phyloP scores from a whole-genome alignment of 1,140 invertebrate genomes.

The Drosophila aff. region DNA sequence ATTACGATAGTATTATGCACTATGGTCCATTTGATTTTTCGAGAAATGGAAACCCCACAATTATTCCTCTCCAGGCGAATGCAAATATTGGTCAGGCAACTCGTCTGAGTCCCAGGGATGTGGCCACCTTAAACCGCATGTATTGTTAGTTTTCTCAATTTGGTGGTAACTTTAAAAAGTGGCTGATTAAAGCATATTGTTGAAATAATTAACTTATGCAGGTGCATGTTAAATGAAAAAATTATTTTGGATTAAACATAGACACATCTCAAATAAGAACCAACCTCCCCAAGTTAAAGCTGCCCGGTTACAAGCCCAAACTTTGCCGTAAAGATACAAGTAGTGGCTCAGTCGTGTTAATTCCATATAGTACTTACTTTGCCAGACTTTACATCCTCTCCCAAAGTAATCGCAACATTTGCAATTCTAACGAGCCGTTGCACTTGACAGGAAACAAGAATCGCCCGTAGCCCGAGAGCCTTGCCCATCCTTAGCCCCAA shows the following conservation, averaged over 20 bases:
- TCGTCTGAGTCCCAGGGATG: conserved; percentile 86
- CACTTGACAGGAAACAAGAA: conserved; percentile 69
- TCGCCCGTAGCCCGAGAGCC: conserved; percentile 1
- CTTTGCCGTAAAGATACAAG: neutral
- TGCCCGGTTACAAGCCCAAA: neutral
- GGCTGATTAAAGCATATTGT: too few relatives aligned
- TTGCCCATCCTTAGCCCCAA: neutral
- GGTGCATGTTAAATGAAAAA: neutral
- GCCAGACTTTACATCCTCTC: conserved; percentile 20
- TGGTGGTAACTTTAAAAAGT: neutral
- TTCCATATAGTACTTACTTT: conserved; percentile 20
- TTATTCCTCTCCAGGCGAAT: conserved; percentile 85
- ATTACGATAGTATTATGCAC: conserved; percentile 89
- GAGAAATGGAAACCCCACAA: conserved; percentile 89
- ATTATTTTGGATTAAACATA: neutral
- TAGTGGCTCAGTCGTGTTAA: conserved; percentile 18
- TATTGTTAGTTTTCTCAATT: conserved; percentile 62
- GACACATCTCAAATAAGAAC: neutral
- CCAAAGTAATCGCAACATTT: conserved; percentile 67
- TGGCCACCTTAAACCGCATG: conserved; percentile 86
- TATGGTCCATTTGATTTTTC: conserved; percentile 90
- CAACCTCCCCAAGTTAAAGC: neutral
- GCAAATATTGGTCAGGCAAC: conserved; percentile 86
- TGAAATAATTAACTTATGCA: too few relatives aligned
- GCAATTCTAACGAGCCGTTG: conserved; percentile 61